Base-by-base conservation (phyloP, 2,888 invertebrate species). In the Himalopsyche japonica region DNA sequence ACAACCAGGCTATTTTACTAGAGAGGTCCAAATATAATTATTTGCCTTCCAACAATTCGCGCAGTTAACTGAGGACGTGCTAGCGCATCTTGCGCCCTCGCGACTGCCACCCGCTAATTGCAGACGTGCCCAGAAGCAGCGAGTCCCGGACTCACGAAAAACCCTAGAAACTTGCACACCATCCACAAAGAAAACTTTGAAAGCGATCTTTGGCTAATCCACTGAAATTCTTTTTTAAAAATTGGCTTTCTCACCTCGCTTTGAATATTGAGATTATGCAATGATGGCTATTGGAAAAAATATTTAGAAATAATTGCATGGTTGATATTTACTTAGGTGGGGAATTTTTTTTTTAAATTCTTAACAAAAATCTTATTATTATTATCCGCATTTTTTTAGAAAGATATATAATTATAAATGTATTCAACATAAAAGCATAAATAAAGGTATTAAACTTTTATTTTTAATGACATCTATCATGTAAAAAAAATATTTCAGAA, bases 1-100 rank as follows among this genome's bases (percentile, higher is more conserved):
- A 37, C 34, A 34, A 24, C 30, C 24, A 43, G 30, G 77, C 34
- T 27, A 43, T 30, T 27, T 30, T 12, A 30, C 30, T 12, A 27
- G 70, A 70, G 70, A 18, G 49, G 79, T 84, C 70, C 82, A 85
- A 85, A 85, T 82, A 85, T 85, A 85, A 85, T 70, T 70, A 70
- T 85, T 82, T 77, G 80, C 77, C 57, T 80, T 82, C 57, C 82
- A 80, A 57, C 79, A 80, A 80, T 82, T 80, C 82, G 48, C 82
- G 77, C 82, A 85, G 80, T 84, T 82, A 82, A 76, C 32, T 43
- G 47, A 30, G 82, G 34, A 85, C 82, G 80, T 80, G 80, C 34
- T 24, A 4, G 84, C 43, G 48, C 70, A 30, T 70, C 24, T 24
- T 70, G 70, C 70, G 70, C 70, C 70, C 70, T 30, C 70, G 70